These are phyloP conservation scores for Ganaspis brasiliensis DNA, from an alignment of 2,888 invertebrate species.

Conservation along the genomic window DNA sequence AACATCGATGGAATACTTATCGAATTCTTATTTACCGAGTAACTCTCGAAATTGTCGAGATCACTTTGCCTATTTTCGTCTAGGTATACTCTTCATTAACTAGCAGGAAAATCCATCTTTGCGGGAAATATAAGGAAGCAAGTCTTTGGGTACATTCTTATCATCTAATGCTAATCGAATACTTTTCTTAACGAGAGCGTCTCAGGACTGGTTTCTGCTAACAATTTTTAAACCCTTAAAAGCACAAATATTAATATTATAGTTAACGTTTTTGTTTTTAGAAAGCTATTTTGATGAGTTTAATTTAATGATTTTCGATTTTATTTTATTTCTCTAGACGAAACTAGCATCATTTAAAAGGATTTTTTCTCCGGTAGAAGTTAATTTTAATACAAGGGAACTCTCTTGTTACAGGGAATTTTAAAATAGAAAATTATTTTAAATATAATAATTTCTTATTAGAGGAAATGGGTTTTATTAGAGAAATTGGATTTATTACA, in stretches of 20 bases:
- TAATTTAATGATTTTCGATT: not conserved
- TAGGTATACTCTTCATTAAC: constrained; percentile 15
- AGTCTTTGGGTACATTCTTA: constrained; percentile 41
- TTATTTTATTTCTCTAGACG: not conserved
- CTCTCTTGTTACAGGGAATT: not conserved
- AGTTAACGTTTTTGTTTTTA: not conserved
- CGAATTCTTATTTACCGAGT: constrained; percentile 31
- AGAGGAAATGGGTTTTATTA: not conserved
- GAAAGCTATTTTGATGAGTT: constrained; percentile 2
- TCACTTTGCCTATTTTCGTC: not conserved
- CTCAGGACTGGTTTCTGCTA: constrained; percentile 19
- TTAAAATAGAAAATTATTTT: not conserved
- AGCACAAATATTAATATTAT: constrained; percentile 18
- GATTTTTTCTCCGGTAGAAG: too few relatives aligned
- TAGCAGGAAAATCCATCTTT: constrained; percentile 22
- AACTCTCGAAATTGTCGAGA: constrained; percentile 25
- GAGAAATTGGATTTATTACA: too few relatives aligned
- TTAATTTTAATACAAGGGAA: not conserved
- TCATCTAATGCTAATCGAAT: constrained; percentile 9
- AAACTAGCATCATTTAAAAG: not conserved
- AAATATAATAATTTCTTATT: not conserved
- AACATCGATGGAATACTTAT: constrained; percentile 37
- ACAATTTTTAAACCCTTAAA: not conserved
- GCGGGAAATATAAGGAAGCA: constrained; percentile 39
- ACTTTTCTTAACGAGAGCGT: constrained; percentile 18